Evolutionary conservation across 2,888 invertebrate species (phyloP), one percentile per base, ranked within the genome.

Genomic region (Eudasyphora cyanicolor): DNA sequence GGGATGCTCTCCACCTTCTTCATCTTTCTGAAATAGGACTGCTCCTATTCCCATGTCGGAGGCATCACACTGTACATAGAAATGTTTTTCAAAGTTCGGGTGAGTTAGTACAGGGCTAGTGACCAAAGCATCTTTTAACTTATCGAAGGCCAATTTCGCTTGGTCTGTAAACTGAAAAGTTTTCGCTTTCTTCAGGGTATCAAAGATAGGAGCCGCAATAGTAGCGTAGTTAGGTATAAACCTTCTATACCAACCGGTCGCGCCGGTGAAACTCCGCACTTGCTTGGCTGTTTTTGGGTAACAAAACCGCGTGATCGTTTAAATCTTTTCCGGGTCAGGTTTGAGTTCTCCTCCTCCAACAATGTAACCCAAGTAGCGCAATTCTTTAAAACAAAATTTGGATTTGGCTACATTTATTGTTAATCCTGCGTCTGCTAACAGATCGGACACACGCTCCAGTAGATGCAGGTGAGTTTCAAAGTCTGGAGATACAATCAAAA

Each of bases 241-340:
- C 10, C 45, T 10, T 45, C 45, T 45, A 45, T 45, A 45, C 45
- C 45, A 45, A 85, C 96, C 95, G 80, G 94, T 91, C 89, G 95
- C 54, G 4, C 54, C 19, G 5, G n/a, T 54, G 6, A 54, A 54
- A 6, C 54, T 54, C 19, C 54, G 3, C 3, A 54, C 54, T 4
- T 54, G 19, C 54, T 54, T 54, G 8, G 54, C 6, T 6, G 19
- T 19, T 21, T 54, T 54, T 6, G 54, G 54, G 5, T 19, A 54
- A 4, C 6, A 19, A 21, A 7, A 54, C 54, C 21, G 4, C 12
- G 7, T 17, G 54, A 54, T 54, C 1, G 54, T 54, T 6, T 54
- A 4, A 2, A 19, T 12, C 12, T 19, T 54, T 2, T 17, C 21
- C 12, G 54, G 54, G 12, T 54, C 54, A 5, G 54, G 21, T 54